Evolutionary conservation across 2,113 vertebrate genomes (phyloP), one percentile per base, ranked within the genome.

Genomic region (Mandrillus leucophaeus): DNA sequence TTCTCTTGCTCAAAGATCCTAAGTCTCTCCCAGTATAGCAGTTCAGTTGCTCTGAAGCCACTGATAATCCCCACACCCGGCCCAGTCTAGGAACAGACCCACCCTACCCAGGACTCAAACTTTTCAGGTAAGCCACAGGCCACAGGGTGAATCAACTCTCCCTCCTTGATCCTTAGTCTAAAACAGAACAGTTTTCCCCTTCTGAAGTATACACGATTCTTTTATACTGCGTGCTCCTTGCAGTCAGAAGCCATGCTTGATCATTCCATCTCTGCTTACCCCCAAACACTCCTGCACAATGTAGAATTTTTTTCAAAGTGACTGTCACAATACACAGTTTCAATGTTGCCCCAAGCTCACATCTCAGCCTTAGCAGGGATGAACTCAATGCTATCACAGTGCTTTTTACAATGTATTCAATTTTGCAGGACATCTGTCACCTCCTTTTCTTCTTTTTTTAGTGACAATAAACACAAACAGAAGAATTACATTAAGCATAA

Each of bases 341-440:
- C 64, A 61, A 11, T 59, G 73, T 79, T 78, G 50, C 82, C 55
- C 92, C 87, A 88, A 88, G 57, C 70, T 94, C 85, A 78, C 2
- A 5, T 73, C 75, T 90, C 73, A 88, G 75, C 90, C 75, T 93
- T 43, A 25, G 50, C 59, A 80, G 32, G 92, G 50, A 32, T 78
- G 30, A 96, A 92, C 50, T 66, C 76, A 57, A 23, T 40, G 70
- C 8, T 45, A n/a, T 81, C 73, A 43, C 0, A n/a, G 23, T 14
- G 48, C 17, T 93, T 89, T 81, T 81, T n/a, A 83, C 25, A 64
- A 40, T 32, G 16, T 13, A n/a, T 78, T 95, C 75, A 84, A 83
- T 83, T 95, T 84, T 79, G 32, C 48, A 92, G 80, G 89, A 96
- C 90, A 96, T 90, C 92, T 96, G 72, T 82, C 93, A 96, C 83